These are phyloP conservation scores for Sciurus carolinensis DNA, from an alignment of 2,797 vertebrate genomes.

Conservation along the genomic window DNA sequence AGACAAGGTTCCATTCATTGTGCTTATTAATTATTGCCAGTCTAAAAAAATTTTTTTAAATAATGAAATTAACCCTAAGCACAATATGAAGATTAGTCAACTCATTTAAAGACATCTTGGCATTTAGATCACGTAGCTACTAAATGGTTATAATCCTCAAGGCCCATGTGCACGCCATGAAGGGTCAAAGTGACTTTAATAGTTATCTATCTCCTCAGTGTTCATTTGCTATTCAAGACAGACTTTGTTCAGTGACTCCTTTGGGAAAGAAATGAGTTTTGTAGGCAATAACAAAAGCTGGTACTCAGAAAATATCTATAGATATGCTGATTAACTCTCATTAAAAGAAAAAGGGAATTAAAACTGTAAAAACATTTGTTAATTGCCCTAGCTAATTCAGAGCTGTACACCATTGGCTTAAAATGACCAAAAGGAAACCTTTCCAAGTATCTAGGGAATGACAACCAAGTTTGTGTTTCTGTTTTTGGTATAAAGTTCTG, in stretches of 20 bases:
- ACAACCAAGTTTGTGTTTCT: not conserved
- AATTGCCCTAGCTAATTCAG: slow-evolving; percentile 3
- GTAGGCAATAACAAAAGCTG: slow-evolving; percentile 3
- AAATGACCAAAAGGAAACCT: not conserved
- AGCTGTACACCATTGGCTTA: not conserved
- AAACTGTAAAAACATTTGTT: slow-evolving; percentile 25
- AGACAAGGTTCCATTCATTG: slow-evolving; percentile 7
- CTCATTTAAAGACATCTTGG: slow-evolving; percentile 66
- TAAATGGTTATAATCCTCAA: slow-evolving; percentile 54
- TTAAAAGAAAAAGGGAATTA: slow-evolving; percentile 47
- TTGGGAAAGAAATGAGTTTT: slow-evolving; percentile 47
- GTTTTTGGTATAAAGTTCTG: not conserved
- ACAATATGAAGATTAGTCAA: slow-evolving; percentile 66
- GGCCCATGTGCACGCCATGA: not conserved
- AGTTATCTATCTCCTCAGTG: slow-evolving; percentile 3
- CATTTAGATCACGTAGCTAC: slow-evolving; percentile 59
- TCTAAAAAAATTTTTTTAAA: slow-evolving; percentile 66
- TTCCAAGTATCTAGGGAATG: not conserved
- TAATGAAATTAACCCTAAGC: slow-evolving; percentile 46
- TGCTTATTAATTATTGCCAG: slow-evolving; percentile 37
- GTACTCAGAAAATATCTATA: slow-evolving; percentile 53
- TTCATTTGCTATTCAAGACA: slow-evolving; percentile 56
- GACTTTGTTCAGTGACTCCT: slow-evolving; percentile 36
- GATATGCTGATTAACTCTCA: slow-evolving; percentile 28
- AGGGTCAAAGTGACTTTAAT: slow-evolving; percentile 19